Evolutionary conservation across 2,113 vertebrate species (phyloP), one percentile per base, ranked within the genome.

Genomic region (Aix galericulata): DNA sequence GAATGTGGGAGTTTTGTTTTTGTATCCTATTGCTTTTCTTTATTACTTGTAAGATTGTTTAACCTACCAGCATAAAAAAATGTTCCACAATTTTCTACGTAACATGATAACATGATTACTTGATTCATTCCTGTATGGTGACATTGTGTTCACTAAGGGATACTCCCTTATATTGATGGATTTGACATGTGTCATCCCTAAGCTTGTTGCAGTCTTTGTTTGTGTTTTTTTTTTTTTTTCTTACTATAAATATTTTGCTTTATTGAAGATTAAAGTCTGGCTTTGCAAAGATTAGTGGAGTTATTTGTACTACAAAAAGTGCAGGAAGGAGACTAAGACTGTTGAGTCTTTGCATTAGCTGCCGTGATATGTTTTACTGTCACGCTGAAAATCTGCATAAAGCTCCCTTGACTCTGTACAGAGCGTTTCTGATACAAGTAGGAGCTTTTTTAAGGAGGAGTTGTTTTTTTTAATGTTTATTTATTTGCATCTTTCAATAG

Each of bases 101-200:
- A 36, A 36, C 36, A 36, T n/a, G n/a, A 26, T 66, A 44, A 11
- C 2, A 5, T 59, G 20, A 15, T 88, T 80, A 31, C 9, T 77
- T 60, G 10, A 26, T 78, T 64, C 8, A 4, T 50, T 62, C 29
- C 62, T 84, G 63, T 52, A 6, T 36, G 90, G 17, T 34, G 53
- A 13, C 2, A 8, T n/a, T 31, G 14, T 1, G 0, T 16, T 56
- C 6, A 8, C 10, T 67, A 29, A 17, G 14, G 63, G 11, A 5
- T 86, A 13, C 7, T 82, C 11, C 15, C 4, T 80, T 62, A 1
- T 16, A 5, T 62, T 72, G 34, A 44, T 55, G 10, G 16, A 10
- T 63, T 86, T 92, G 11, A 9, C 78, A 29, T 56, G 81, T 93
- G 36, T 68, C n/a, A 75, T 74, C 0, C 2, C 63, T 4, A 4